phyloP scores from a whole-genome alignment of 1,140 invertebrate genomes.

The Aphidius ervi region DNA sequence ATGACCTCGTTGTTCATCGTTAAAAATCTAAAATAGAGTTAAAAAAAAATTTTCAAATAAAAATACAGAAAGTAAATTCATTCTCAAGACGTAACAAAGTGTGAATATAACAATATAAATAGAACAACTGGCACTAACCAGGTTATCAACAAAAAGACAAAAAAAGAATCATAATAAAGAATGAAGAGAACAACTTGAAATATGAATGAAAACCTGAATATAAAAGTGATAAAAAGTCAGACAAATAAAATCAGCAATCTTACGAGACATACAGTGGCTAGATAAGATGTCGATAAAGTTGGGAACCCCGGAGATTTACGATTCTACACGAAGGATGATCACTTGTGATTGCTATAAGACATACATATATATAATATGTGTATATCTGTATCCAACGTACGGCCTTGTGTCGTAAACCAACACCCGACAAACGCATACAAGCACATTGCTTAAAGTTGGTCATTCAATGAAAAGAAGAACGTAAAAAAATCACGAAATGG shows the following conservation, averaged over 20 bases:
- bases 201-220: no score
- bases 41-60: no score
- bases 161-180: no score
- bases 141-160: no score
- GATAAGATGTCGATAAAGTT: slow-evolving; percentile 44
- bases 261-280: neutral
- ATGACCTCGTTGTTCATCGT: no score
- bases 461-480: slow-evolving; percentile 22
- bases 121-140: no score
- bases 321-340: slow-evolving; percentile 48
- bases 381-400: slow-evolving; percentile 38
- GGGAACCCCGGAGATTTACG: slow-evolving; percentile 51
- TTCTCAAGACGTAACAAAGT: no score
- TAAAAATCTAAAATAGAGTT: no score
- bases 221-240: no score
- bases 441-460: slow-evolving; percentile 1
- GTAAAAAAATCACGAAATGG: neutral
- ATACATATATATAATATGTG: neutral
- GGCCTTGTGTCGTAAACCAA: slow-evolving; percentile 52
- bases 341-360: slow-evolving; percentile 41
- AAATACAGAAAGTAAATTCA: no score
- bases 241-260: neutral
- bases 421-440: slow-evolving; percentile 13
- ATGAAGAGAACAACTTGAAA: no score
- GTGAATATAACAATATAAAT: no score